Evolutionary conservation across 1,140 invertebrate genomes (phyloP), one percentile per base, ranked within the genome.

Genomic region (Acyrthosiphon pisum): DNA sequence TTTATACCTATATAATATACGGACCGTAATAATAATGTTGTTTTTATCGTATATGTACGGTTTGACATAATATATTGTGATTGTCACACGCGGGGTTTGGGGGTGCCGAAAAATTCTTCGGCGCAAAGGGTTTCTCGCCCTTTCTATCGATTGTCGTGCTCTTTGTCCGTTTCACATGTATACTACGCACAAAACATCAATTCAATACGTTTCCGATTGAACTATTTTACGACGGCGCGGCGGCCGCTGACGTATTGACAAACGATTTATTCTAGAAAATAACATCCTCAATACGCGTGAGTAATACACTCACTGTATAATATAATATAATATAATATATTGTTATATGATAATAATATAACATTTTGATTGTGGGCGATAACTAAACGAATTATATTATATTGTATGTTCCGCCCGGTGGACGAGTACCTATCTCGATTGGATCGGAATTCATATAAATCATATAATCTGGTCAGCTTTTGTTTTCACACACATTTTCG

Each of bases 161-260:
- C 46, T 48, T 87, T 87, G 86, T 87, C 46, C 46, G 46, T 35
- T 44, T 87, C 46, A n/a, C 86, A 37, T 83, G 23, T 30, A 84
- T 30, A n/a, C 41, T 2, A 41, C 46, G 86, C n/a, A 87, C 86
- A 87, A 87, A 87, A 87, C 86, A 48, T 46, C 30, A 48, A 48
- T 87, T 87, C 86, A 87, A 87, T 48, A 48, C 84, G 86, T 87
- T 56, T 90, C 56, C 89, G 89, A 90, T 90, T 90, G 89, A 90
- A 90, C 89, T 90, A 60, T 90, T 90, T 60, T 35, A 90, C 88
- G 48, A 56, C 88, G n/a, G n/a, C n/a, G 48, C 50, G 35, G 50
- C 89, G 50, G 37, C 22, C 26, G 50, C 26, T 90, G 89, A 90
- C 89, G 89, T 60, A 56, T 60, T 60, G 89, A 90, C 89, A 90